Evolutionary conservation across 2,113 vertebrate species (phyloP).

Genomic region (Psittacula cyanocephala): DNA sequence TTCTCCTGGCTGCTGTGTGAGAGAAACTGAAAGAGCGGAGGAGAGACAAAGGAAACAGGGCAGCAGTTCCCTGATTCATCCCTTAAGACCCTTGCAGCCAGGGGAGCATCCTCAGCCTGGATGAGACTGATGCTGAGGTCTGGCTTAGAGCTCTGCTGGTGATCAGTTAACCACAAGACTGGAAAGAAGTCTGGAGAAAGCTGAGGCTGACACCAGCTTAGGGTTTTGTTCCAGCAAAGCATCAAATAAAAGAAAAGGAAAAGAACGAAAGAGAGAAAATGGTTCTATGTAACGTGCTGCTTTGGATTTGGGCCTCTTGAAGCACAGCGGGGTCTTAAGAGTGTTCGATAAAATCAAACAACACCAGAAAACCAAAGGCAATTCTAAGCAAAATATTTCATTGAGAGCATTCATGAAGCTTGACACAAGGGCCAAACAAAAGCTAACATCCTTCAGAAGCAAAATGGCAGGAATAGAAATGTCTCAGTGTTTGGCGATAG

Average conservation of each 20-base stretch:
- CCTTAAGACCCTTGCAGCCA: not conserved
- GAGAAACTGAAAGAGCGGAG: not conserved
- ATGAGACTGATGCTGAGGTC: not conserved
- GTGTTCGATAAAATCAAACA: not conserved
- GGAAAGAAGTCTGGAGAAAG: not conserved
- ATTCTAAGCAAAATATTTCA: not conserved
- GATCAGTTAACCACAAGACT: not conserved
- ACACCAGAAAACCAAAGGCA: not conserved
- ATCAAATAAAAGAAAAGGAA: not conserved
- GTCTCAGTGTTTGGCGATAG: not conserved
- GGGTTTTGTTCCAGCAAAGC: not conserved
- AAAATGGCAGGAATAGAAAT: not conserved
- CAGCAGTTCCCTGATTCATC: not conserved
- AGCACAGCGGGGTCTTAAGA: not conserved
- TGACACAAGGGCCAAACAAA: not conserved
- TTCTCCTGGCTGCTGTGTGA: not conserved
- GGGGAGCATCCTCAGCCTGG: not conserved
- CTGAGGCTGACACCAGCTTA: not conserved
- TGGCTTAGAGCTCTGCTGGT: not conserved
- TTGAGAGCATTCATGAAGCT: not conserved
- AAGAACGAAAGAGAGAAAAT: not conserved
- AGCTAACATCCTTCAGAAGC: not conserved
- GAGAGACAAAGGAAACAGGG: not conserved
- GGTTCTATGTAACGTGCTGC: not conserved
- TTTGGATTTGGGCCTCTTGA: not conserved